Percentiles rank a stretch among this genome's conserved stretches.
Conservation (phyloP, 1,140 invertebrate genomes). For the Triops longicaudatus region DNA sequence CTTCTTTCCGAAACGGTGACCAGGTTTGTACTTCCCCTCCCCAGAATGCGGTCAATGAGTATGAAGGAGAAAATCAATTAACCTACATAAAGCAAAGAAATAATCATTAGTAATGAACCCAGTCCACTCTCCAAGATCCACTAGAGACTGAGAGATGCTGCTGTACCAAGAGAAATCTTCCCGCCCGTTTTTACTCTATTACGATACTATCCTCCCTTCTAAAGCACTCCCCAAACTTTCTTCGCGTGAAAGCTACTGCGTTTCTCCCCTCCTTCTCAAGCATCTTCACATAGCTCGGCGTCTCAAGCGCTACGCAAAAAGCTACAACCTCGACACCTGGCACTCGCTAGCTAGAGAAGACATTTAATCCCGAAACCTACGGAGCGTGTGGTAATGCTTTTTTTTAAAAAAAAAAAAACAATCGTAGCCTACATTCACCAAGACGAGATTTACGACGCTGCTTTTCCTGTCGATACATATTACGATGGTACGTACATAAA, state of each 20-base stretch:
- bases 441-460: neutral
- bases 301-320: neutral
- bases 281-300: neutral
- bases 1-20: neutral
- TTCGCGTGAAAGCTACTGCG: constrained; percentile 1
- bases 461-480: neutral
- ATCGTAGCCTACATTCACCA: neutral
- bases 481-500: neutral
- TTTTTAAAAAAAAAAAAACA: no score
- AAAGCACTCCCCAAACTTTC: neutral
- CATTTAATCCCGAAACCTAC: neutral
- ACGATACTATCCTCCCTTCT: neutral
- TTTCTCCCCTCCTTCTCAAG: neutral
- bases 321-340: neutral
- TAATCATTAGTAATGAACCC: neutral
- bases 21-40: neutral
- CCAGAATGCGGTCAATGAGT: neutral
- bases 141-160: neutral
- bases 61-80: neutral
- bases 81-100: constrained; percentile 5
- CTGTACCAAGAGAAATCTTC: neutral
- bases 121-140: neutral
- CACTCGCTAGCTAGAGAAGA: neutral
- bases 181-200: neutral
- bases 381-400: neutral